Base-by-base conservation (phyloP, 1,140 invertebrate genomes). In the Drosophila triauraria region DNA sequence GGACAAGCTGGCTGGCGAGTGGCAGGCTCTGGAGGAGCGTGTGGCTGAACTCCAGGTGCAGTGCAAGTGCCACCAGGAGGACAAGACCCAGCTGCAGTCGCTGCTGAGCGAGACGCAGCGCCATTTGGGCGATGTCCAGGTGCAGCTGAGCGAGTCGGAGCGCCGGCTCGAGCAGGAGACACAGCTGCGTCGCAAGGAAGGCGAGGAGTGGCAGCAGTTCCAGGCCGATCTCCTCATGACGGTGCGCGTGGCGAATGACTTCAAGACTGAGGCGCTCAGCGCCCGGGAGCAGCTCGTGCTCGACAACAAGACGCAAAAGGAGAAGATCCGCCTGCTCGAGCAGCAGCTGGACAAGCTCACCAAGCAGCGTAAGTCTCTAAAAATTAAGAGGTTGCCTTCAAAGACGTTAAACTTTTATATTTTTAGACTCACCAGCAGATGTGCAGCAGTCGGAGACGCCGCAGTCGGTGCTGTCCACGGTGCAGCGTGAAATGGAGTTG, bases 161-260 rank as follows among this genome's bases (percentile, higher is more conserved):
- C 93, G 93, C 23, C 94, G 94, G 23, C 79, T 96, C 8, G 93
- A 94, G 4, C 95, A 96, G 46, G 94, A 96, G 74, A 94, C 94
- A 40, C 94, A 94, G 63, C 88, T 95, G 59, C 93, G 95, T 30
- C 92, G 94, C 56, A 93, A 94, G 75, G 95, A 96, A 91, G 95
- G 95, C 75, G 94, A 96, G 13, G 98, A 99, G 93, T 99, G 98
- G 98, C 95, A 97, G 82, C 97, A 98, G 92, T 99, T 99, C 94
- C 97, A 99, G 92, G 96, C 96, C 64, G 98, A 99, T 93, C 94
- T 99, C 1, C 93, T 98, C 32, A 97, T 97, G 93, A 98, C 98
- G 0, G 98, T 99, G 0, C 94, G 98, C 20, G 98, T 99, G 9
- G 98, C 98, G 12, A 98, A 99, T 93, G 97, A 99, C 92, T 98